Evolutionary conservation across 1,140 invertebrate species (phyloP).

Genomic region (Ceratosolen solmsi): DNA sequence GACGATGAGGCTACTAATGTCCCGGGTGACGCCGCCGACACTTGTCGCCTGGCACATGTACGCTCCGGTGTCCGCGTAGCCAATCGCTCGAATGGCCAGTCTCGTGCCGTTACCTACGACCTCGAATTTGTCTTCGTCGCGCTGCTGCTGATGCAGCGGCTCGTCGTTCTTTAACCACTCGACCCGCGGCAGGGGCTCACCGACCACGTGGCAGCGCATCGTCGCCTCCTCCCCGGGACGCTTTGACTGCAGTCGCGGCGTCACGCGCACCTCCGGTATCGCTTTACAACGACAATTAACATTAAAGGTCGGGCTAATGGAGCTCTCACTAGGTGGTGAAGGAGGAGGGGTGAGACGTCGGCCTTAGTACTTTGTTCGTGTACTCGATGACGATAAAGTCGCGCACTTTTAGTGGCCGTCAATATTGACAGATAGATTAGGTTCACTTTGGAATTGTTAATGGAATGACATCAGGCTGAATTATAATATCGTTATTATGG

Average conservation of each 20-base stretch:
- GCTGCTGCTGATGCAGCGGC: slow-evolving; percentile 71
- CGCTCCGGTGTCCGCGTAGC: slow-evolving; percentile 83
- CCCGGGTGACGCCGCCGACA: slow-evolving; percentile 80
- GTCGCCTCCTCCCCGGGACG: slow-evolving; percentile 79
- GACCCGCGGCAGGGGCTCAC: slow-evolving; percentile 80
- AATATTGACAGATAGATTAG: too few species aligned
- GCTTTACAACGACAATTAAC: slow-evolving; percentile 67
- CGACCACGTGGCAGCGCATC: slow-evolving; percentile 82
- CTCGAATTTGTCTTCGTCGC: slow-evolving; percentile 79
- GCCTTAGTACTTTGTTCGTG: too few species aligned
- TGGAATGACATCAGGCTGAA: too few species aligned
- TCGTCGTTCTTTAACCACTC: slow-evolving; percentile 85
- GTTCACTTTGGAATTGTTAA: too few species aligned
- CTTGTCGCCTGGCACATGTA: slow-evolving; percentile 86
- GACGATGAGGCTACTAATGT: slow-evolving; percentile 82
- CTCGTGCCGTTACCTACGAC: slow-evolving; percentile 83
- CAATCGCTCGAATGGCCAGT: slow-evolving; percentile 79
- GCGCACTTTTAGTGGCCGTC: too few species aligned
- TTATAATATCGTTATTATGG: too few species aligned
- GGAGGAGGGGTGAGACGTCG: too few species aligned
- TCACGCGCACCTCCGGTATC: slow-evolving; percentile 80
- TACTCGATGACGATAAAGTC: too few species aligned
- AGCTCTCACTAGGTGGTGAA: too few species aligned
- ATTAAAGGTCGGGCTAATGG: not conserved
- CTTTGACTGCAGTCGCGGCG: slow-evolving; percentile 80